Evolutionary conservation across 2,797 vertebrate species (phyloP).

Genomic region (Melanotaenia pygmaea): DNA sequence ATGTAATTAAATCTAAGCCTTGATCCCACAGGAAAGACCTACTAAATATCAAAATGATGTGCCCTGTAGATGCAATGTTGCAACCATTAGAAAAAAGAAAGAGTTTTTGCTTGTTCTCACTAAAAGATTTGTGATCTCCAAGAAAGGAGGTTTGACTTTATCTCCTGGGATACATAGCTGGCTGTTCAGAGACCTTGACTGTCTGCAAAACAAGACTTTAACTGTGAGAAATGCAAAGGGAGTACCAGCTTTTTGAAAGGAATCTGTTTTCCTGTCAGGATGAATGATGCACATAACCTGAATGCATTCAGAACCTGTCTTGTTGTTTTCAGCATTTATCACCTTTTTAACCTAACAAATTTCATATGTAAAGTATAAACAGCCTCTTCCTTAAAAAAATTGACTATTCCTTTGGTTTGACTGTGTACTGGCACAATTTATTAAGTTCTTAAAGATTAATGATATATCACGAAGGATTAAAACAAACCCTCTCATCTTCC

Average conservation of each 20-base stretch:
- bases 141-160: constrained; percentile 63
- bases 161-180: constrained; percentile 57
- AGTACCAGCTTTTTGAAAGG: constrained; percentile 26
- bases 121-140: constrained; percentile 35
- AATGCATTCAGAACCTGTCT: not conserved
- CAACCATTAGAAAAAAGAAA: constrained; percentile 15
- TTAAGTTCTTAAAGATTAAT: not conserved
- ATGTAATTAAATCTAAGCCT: not conserved
- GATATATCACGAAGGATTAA: not conserved
- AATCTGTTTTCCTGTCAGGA: constrained; percentile 6
- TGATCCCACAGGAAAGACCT: not conserved
- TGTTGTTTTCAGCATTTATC: not conserved
- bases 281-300: not conserved
- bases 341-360: not conserved
- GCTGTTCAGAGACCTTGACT: constrained; percentile 76
- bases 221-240: constrained; percentile 69
- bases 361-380: not conserved
- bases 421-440: not conserved
- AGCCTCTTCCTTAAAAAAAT: not conserved
- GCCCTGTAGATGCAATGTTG: not conserved
- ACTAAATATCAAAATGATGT: not conserved
- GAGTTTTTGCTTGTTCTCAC: constrained; percentile 42
- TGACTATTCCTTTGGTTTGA: not conserved
- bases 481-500: not conserved
- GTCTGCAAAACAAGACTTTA: constrained; percentile 78